Base-by-base conservation (phyloP, 1,140 invertebrate genomes). In the Rhyzopertha dominica region DNA sequence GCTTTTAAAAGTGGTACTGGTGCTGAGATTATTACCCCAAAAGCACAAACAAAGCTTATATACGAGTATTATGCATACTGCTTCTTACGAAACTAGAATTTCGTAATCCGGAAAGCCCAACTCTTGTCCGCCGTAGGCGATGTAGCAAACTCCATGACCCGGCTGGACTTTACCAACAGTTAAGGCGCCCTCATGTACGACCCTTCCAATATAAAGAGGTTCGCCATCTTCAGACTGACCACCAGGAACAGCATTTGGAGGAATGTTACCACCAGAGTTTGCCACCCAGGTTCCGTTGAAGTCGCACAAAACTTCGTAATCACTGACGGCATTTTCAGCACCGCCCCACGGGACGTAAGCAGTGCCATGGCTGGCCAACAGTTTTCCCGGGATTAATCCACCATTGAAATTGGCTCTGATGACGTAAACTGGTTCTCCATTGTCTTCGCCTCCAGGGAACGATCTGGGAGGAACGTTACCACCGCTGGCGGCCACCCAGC, bases 261-360 rank as follows among this genome's bases (percentile, higher is more conserved):
- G 85, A 50, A 89, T 73, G 53, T 77, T 74, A 3, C 74, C 77
- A 22, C 76, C 81, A 25, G 61, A 72, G 12, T 49, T 55, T 7
- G 58, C 54, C 10, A 60, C 16, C 63, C 65, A 66, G 29, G 50
- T 59, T 7, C 62, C 66, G 36, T 54, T 56, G 40, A 61, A 65
- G 28, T 64, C 58, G 49, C 61, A 64, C 0, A 68, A 51, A 22
- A 86, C 83, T 71, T 90, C 80, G 59, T 90, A 92, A 35, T 85
- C 74, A 12, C 63, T 51, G 53, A 85, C 82, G 24, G 75, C 77
- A 54, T 89, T 83, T 62, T 91, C 87, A 10, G 65, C 66, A 20
- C 87, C 86, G 7, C 85, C 86, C 82, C 84, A 90, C 10, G 86
- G 66, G 1, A 90, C 63, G 58, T 88, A 92, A 52, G 78, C 79